phyloP scores from a whole-genome alignment of 2,888 invertebrate species.

The Mimas tiliae region DNA sequence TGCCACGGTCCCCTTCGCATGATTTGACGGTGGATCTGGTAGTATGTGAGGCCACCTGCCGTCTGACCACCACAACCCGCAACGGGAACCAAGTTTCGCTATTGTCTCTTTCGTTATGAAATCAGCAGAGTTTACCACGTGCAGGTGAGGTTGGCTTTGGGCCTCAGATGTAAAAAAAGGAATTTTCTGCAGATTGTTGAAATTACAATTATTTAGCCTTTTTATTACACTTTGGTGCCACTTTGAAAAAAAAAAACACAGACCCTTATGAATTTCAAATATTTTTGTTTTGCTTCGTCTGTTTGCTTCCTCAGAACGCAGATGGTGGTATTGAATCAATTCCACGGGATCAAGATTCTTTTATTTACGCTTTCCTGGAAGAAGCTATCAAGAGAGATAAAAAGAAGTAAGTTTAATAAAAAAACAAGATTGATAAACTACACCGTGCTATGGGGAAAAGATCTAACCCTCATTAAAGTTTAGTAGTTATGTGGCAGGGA shows the following conservation, averaged over 20 bases:
- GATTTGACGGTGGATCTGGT: no score
- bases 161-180: no score
- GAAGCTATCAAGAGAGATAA: constrained; percentile 76
- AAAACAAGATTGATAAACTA: background rate
- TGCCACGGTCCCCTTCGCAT: no score
- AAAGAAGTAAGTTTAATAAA: constrained; percentile 57
- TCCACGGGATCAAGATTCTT: constrained; percentile 69
- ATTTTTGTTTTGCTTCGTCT: constrained; percentile 21
- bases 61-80: no score
- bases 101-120: no score
- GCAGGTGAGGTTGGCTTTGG: no score
- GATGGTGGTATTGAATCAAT: constrained; percentile 49
- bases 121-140: no score
- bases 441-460: background rate
- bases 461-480: no score
- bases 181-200: no score
- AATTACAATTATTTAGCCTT: background rate
- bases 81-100: no score
- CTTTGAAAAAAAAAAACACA: background rate
- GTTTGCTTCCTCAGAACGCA: constrained; percentile 45
- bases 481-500: no score
- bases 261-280: constrained; percentile 4
- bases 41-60: no score
- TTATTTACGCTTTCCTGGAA: constrained; percentile 73
- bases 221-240: background rate